A percentile compares a stretch with the other conserved stretches of the same genome.
Evolutionary conservation across 2,113 vertebrate species (phyloP).

Genomic region (Lepus europaeus): DNA sequence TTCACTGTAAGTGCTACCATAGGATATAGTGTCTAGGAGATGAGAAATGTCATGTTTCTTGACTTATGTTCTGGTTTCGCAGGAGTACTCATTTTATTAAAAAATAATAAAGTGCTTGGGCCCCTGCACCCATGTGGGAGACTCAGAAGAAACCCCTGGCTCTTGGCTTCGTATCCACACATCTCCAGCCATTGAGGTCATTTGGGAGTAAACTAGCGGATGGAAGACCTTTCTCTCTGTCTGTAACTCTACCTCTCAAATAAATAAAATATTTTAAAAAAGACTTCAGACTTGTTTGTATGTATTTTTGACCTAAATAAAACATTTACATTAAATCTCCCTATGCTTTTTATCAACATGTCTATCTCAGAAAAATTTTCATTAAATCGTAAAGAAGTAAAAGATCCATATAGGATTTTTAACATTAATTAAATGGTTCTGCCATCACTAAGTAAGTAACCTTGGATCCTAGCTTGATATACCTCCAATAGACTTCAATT

Average conservation of each 20-base stretch:
- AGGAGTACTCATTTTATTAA: background rate
- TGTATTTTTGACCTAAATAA: background rate
- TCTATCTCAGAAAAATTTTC: conserved; percentile 34
- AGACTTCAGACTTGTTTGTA: too few species aligned
- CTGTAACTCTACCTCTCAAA: too few species aligned
- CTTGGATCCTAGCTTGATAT: conserved; percentile 59
- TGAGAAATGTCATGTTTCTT: background rate
- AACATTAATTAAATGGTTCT: conserved; percentile 70
- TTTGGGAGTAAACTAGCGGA: too few species aligned
- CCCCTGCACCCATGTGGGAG: too few species aligned
- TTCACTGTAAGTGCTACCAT: background rate
- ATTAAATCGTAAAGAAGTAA: conserved; percentile 62
- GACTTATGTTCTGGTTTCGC: background rate
- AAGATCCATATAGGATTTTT: conserved; percentile 42
- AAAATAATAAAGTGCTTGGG: background rate
- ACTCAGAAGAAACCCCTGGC: too few species aligned
- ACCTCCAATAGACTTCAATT: conserved; percentile 66
- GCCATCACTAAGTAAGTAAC: conserved; percentile 60
- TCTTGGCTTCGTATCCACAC: too few species aligned
- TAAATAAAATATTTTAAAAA: too few species aligned
- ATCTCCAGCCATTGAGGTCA: too few species aligned
- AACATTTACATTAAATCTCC: background rate
- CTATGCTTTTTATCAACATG: conserved; percentile 40
- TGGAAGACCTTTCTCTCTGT: too few species aligned
- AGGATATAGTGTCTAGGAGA: background rate